Base-by-base conservation (phyloP, 1,140 invertebrate genomes). In the Agraylea sexmaculata region DNA sequence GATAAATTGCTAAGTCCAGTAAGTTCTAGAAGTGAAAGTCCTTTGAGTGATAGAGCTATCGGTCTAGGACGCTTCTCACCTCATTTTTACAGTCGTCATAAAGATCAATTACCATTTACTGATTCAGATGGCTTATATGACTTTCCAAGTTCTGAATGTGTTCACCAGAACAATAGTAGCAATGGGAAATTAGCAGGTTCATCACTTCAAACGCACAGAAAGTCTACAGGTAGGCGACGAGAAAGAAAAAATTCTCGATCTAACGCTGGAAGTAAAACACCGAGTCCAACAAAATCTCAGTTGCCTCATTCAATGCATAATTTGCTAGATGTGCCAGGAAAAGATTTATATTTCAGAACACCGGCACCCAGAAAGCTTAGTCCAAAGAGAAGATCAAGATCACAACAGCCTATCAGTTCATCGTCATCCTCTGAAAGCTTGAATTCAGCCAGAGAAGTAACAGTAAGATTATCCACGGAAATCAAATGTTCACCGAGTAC, bases 51-150 rank as follows among this genome's bases (percentile, higher is more conserved):
- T 53, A 70, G 71, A 49, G 74, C 72, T 18, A 56, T 45, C 5
- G 71, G 73, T 27, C 47, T 75, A 16, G 71, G 70, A 1, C 56
- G 73, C 36, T 80, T 80, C 53, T 80, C 77, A 0, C 73, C 76
- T 2, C 71, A 76, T 51, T 80, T 80, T 50, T 81, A 79, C 53
- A 73, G 76, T n/a, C 64, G 69, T 27, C 59, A 68, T 31, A 68
- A 66, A 46, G 64, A 68, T 41, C 64, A 74, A 36, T 51, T 78
- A 15, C 77, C 76, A 4, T 76, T 80, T 46, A 82, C 79, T 2
- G 80, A 83, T 56, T 82, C 79, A 0, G 81, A 83, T 55, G 79
- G 78, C 2, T 55, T 84, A 3, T 83, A 83, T 55, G 80, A 84
- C 56, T 80, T 78, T 57, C 77, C 77, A 5, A 82, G 78, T 56